Base-by-base conservation (phyloP, 2,888 invertebrate genomes). In the Stenoptilia bipunctidactyla region DNA sequence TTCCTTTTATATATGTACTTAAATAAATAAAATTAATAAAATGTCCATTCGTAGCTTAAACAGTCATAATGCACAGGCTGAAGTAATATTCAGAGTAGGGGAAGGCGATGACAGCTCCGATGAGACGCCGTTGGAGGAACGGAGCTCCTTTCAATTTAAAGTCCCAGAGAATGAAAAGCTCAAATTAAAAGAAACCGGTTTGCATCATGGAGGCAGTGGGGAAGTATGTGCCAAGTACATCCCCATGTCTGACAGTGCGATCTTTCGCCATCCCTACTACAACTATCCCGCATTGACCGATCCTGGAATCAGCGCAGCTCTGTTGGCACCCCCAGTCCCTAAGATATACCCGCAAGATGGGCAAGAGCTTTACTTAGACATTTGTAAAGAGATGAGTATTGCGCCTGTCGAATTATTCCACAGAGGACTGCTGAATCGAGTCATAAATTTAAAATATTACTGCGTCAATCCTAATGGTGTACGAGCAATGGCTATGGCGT, bases 211-310 rank as follows among this genome's bases (percentile, higher is more conserved):
- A 25, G 25, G 25, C 5, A 25, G 5, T 25, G 9, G 5, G 0
- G 66, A 70, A 15, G 49, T 70, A 35, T 72, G 73, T 35, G 43
- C 55, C 0, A 57, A 63, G 34, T 70, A 67, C 39, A 51, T 68
- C 4, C 15, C 57, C 0, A 40, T 61, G 42, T 73, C 72, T 2
- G 55, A 53, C 13, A 71, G 69, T 36, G 54, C 56, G 2, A 53
- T 66, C 1, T 37, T 54, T 1, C 41, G 47, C 13, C 66, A 66
- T 42, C 46, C 52, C 1, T 61, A 62, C 40, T 66, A 58, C 38
- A 48, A 44, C 5, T 60, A 59, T 38, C 59, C 55, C 1, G 38
- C 48, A 3, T 46, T 63, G 9, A 37, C 39, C 4, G 55, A 63
- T 15, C 61, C 60, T n/a, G 63, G 60, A 13, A 55, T 59, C 6